These are phyloP conservation scores for Macrobrachium rosenbergii DNA, from an alignment of 1,140 invertebrate species.

Conservation along the genomic window DNA sequence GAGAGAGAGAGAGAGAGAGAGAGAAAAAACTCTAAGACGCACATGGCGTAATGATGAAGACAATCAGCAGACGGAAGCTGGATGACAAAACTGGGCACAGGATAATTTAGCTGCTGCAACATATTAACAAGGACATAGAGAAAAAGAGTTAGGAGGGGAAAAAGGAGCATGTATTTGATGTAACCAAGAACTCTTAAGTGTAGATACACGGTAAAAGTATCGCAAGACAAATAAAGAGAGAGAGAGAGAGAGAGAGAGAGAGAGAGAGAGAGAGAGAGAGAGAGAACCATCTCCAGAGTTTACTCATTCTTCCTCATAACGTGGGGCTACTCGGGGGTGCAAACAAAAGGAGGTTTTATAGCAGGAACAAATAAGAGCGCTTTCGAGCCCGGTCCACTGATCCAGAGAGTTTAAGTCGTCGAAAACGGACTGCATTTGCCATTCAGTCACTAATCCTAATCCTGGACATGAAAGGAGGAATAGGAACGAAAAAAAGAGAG, in stretches of 20 bases:
- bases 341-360: background rate
- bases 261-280: conserved; percentile 29
- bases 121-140: background rate
- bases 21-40: background rate
- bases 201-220: background rate
- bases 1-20: background rate
- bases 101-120: background rate
- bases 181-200: background rate
- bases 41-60: background rate
- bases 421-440: conserved; percentile 26
- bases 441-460: conserved; percentile 40
- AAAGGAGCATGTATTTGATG: background rate
- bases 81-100: background rate
- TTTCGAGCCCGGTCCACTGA: background rate
- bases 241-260: conserved; percentile 6
- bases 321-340: background rate
- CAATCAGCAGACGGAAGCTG: background rate
- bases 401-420: background rate
- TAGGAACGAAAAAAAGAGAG: background rate
- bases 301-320: too few species aligned
- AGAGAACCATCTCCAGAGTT: background rate
- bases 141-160: background rate
- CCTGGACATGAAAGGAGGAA: conserved; percentile 31
- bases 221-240: background rate
- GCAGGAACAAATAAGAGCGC: background rate